A percentile compares a stretch with the other conserved stretches of the same genome.
Conservation (phyloP, 2,113 vertebrate species). For the Oreocharis arfaki region DNA sequence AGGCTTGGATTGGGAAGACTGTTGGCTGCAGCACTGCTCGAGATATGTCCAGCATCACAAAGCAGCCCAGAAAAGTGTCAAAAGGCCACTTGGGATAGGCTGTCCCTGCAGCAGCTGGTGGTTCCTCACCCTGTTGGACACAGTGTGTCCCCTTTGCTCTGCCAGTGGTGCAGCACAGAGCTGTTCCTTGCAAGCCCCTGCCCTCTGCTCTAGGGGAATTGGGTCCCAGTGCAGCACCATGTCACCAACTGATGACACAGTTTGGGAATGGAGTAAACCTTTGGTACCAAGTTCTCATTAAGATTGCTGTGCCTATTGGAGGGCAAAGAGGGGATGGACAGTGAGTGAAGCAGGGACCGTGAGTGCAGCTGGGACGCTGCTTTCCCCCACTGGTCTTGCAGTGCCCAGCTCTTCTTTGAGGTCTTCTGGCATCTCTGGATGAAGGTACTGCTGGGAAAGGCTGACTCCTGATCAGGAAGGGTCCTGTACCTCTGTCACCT, state of each 20-base stretch:
- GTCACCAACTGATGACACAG: not conserved
- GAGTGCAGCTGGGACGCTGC: not conserved
- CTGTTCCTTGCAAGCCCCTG: not conserved
- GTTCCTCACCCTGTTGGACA: not conserved
- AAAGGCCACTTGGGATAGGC: not conserved
- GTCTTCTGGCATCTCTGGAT: not conserved
- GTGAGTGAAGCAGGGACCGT: fast-evolving
- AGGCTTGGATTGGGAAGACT: not conserved
- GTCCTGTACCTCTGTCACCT: not conserved
- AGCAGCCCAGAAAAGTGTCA: not conserved
- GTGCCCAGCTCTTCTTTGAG: not conserved
- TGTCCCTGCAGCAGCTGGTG: not conserved
- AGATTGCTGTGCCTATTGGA: fast-evolving
- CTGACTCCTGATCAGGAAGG: not conserved
- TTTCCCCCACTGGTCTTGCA: not conserved
- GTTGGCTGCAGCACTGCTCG: not conserved
- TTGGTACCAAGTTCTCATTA: not conserved
- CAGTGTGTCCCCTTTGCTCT: not conserved
- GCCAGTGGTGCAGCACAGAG: not conserved
- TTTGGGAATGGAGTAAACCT: not conserved
- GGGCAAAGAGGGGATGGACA: not conserved
- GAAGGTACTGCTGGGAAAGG: not conserved
- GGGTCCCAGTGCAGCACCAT: not conserved
- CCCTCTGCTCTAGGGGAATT: not conserved
- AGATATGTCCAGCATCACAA: not conserved